Evolutionary conservation across 2,113 vertebrate genomes (phyloP).

Genomic region (Rhizomys pruinosus): DNA sequence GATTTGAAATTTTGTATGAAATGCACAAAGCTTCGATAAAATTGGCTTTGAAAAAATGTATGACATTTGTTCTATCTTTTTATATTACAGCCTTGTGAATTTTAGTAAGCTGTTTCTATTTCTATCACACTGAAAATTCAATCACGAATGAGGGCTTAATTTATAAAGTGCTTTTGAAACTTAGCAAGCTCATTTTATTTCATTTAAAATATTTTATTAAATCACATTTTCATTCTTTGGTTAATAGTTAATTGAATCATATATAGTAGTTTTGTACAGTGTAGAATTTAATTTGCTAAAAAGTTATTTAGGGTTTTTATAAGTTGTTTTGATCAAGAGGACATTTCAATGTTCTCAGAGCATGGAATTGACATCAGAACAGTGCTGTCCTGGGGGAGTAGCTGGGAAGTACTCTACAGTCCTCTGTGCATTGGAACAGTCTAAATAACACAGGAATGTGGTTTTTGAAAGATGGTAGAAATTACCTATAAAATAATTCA

Average conservation of each 20-base stretch:
- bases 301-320: conserved; percentile 12
- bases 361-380: background rate
- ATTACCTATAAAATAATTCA: background rate
- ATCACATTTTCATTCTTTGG: background rate
- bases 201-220: conserved; percentile 45
- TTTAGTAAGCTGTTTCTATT: conserved; percentile 47
- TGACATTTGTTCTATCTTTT: background rate
- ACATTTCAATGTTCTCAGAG: background rate
- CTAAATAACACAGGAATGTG: background rate
- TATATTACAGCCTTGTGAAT: conserved; percentile 23
- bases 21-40: too few species aligned
- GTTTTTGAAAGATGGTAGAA: conserved; percentile 21
- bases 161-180: conserved; percentile 54
- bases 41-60: too few species aligned
- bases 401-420: background rate
- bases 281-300: conserved; percentile 3
- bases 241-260: conserved; percentile 32
- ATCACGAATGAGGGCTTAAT: conserved; percentile 51
- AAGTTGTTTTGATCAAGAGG: background rate
- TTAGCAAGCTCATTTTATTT: conserved; percentile 33
- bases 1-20: too few species aligned
- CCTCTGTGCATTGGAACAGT: background rate
- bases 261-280: background rate
- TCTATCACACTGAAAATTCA: conserved; percentile 2
- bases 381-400: background rate